A percentile compares a stretch with the other conserved stretches of the same genome.
Conservation (phyloP, 2,113 vertebrate species). For the Sakesphorus luctuosus region DNA sequence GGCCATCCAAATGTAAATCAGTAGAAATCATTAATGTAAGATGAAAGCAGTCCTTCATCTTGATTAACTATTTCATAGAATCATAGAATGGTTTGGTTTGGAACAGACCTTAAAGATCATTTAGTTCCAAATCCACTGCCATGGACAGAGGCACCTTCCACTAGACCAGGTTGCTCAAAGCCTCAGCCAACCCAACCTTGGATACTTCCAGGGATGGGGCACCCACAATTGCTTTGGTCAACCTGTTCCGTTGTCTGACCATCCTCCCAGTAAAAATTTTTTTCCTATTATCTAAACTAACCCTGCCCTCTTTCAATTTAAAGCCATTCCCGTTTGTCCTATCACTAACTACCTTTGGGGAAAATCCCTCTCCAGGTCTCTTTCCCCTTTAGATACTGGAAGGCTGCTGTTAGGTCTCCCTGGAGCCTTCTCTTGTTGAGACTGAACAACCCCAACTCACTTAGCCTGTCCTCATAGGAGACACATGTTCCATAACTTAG, state of each 20-base stretch:
- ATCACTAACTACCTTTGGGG: neutral
- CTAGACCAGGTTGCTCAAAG: neutral
- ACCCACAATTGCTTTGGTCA: neutral
- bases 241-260: neutral
- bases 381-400: neutral
- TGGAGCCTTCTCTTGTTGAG: neutral
- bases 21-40: conserved; percentile 1
- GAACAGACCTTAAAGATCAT: neutral
- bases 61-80: conserved; percentile 6
- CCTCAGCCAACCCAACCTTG: fast-evolving
- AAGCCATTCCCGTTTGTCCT: neutral
- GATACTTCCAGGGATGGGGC: neutral
- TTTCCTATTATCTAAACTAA: neutral
- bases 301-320: neutral
- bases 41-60: neutral
- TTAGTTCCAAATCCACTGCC: neutral
- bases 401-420: neutral
- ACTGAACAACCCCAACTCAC: neutral
- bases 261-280: neutral
- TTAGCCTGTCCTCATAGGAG: neutral
- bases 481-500: neutral
- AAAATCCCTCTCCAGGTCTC: neutral
- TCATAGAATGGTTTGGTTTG: neutral
- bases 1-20: neutral
- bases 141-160: too few species aligned